Evolutionary conservation across 2,797 vertebrate species (phyloP).

Genomic region (Alcedo quadribrachys): DNA sequence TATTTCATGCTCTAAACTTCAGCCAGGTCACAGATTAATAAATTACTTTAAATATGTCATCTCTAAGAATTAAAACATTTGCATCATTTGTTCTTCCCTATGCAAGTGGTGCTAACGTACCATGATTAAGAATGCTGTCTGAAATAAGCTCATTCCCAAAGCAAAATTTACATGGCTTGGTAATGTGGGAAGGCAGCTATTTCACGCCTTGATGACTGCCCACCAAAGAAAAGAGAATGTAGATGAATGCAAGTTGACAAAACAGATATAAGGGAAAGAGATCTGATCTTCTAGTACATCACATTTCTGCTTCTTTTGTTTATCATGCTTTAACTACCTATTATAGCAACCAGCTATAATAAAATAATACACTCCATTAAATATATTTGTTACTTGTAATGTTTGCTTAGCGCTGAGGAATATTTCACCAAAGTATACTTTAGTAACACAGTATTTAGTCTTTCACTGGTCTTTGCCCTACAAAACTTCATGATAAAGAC

Average conservation of each 20-base stretch:
- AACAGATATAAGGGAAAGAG: constrained; percentile 34
- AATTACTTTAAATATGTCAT: constrained; percentile 17
- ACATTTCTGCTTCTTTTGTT: constrained; percentile 60
- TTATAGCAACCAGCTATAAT: constrained; percentile 64
- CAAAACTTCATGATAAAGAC: neutral
- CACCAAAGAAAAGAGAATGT: constrained; percentile 67
- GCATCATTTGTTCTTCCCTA: neutral
- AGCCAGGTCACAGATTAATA: neutral
- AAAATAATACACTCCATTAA: constrained; percentile 75
- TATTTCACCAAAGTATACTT: constrained; percentile 17
- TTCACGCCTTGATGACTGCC: constrained; percentile 63
- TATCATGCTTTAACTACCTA: constrained; percentile 56
- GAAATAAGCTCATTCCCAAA: constrained; percentile 32
- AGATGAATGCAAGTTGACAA: constrained; percentile 58
- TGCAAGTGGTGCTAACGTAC: neutral
- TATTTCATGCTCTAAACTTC: constrained; percentile 19
- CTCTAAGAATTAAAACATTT: constrained; percentile 25
- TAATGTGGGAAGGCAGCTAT: constrained; percentile 49
- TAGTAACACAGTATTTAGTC: neutral
- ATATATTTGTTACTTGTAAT: constrained; percentile 64
- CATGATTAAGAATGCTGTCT: neutral
- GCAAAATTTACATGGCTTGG: constrained; percentile 32
- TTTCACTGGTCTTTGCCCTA: constrained; percentile 10
- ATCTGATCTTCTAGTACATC: constrained; percentile 33
- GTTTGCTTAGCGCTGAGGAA: constrained; percentile 55